Evolutionary conservation across 2,888 invertebrate species (phyloP).

Genomic region (Watsonalla cultraria): DNA sequence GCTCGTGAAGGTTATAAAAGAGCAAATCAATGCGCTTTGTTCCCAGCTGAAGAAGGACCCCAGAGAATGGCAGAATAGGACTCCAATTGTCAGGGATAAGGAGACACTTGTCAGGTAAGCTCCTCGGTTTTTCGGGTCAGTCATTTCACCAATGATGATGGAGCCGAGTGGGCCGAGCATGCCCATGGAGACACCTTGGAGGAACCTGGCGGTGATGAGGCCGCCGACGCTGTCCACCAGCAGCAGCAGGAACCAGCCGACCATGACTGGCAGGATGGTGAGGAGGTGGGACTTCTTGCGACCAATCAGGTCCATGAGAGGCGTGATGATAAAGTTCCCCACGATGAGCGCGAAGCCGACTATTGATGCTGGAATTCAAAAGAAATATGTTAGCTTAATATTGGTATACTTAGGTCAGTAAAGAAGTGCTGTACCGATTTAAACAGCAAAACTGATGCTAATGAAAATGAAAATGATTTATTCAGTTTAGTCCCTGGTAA

Average conservation of each 20-base stretch:
- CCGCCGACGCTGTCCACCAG: slow-evolving; percentile 61
- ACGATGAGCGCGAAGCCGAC: slow-evolving; percentile 79
- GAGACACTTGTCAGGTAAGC: slow-evolving; percentile 80
- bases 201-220: slow-evolving; percentile 71
- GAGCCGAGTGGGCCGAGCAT: slow-evolving; percentile 75
- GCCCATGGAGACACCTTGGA: slow-evolving; percentile 77
- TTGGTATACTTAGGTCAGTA: neutral
- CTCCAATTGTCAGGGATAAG: slow-evolving; percentile 79
- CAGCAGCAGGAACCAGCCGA: slow-evolving; percentile 79
- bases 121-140: slow-evolving; percentile 80
- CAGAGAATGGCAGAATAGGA: slow-evolving; percentile 79
- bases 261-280: slow-evolving; percentile 70
- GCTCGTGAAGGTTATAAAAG: slow-evolving; percentile 69
- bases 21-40: slow-evolving; percentile 72
- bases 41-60: slow-evolving; percentile 81
- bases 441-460: neutral
- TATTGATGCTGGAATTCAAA: slow-evolving; percentile 75
- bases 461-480: too few relatives aligned
- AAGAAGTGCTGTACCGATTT: neutral
- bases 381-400: neutral
- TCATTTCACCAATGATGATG: slow-evolving; percentile 79
- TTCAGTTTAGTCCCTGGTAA: too few relatives aligned
- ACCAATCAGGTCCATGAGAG: slow-evolving; percentile 76
- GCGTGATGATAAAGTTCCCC: slow-evolving; percentile 78
- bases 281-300: slow-evolving; percentile 75